Evolutionary conservation across 2,888 invertebrate species (phyloP).

Genomic region (Lasioglossum vierecki): DNA sequence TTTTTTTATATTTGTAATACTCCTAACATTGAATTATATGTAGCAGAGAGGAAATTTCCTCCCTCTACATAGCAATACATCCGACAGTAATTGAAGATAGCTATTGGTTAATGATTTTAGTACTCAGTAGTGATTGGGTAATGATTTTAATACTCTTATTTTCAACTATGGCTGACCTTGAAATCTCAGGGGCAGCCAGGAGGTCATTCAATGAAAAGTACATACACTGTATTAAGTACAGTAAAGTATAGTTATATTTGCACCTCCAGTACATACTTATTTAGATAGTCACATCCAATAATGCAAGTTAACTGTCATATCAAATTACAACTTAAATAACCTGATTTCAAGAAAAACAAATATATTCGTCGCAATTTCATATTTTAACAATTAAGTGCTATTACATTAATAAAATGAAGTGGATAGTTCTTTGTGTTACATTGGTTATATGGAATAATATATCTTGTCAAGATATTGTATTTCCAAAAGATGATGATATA

Average conservation of each 20-base stretch:
- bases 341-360: neutral
- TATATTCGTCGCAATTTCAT: neutral
- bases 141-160: constrained; percentile 60
- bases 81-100: constrained; percentile 15
- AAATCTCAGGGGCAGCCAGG: constrained; percentile 41
- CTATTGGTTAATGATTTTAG: constrained; percentile 11
- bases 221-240: neutral
- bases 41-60: neutral
- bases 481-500: constrained; percentile 72
- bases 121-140: constrained; percentile 47
- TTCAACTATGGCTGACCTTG: constrained; percentile 70
- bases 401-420: constrained; percentile 57
- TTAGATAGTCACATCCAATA: neutral
- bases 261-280: neutral
- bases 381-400: neutral
- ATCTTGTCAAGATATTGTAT: constrained; percentile 74
- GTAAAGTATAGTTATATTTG: constrained; percentile 3
- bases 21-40: neutral
- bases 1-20: neutral
- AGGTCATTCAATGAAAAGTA: constrained; percentile 34
- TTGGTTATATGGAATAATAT: constrained; percentile 37
- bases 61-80: neutral
- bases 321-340: constrained; percentile 17
- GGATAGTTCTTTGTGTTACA: constrained; percentile 37
- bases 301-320: neutral